Evolutionary conservation across 2,797 vertebrate genomes (phyloP).

Genomic region (Natrix natrix): DNA sequence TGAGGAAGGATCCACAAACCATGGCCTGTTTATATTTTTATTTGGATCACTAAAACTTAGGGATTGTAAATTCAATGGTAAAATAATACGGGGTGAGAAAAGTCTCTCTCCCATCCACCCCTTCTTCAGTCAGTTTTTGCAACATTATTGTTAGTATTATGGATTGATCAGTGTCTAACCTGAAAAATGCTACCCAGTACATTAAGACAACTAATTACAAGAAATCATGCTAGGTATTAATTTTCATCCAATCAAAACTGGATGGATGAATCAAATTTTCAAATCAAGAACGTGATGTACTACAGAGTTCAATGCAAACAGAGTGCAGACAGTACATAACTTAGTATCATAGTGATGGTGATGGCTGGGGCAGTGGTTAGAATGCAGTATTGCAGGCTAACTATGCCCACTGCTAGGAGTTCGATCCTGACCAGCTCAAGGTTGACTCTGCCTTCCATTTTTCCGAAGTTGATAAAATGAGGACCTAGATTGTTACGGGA

Average conservation of each 20-base stretch:
- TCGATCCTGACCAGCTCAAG: background rate
- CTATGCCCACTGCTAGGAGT: background rate
- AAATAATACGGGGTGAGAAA: background rate
- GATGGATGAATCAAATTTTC: background rate
- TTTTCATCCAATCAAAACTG: background rate
- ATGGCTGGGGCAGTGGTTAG: background rate
- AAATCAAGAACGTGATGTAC: background rate
- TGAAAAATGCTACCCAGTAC: background rate
- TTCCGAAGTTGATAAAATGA: background rate
- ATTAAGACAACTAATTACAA: background rate
- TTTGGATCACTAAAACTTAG: background rate
- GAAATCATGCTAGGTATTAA: background rate
- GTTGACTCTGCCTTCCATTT: background rate
- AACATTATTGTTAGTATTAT: background rate
- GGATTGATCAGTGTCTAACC: background rate
- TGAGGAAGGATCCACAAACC: background rate
- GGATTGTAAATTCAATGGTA: background rate
- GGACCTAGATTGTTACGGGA: background rate
- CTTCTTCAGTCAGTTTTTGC: background rate
- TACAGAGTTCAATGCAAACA: background rate
- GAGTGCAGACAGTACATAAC: background rate
- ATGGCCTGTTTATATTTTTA: background rate
- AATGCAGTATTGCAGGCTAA: background rate
- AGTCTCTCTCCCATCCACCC: background rate
- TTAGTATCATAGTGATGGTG: background rate